Percentiles rank a stretch among this genome's conserved stretches.
Conservation (phyloP, 1,140 invertebrate genomes). For the Lamellibrachia luymesi region DNA sequence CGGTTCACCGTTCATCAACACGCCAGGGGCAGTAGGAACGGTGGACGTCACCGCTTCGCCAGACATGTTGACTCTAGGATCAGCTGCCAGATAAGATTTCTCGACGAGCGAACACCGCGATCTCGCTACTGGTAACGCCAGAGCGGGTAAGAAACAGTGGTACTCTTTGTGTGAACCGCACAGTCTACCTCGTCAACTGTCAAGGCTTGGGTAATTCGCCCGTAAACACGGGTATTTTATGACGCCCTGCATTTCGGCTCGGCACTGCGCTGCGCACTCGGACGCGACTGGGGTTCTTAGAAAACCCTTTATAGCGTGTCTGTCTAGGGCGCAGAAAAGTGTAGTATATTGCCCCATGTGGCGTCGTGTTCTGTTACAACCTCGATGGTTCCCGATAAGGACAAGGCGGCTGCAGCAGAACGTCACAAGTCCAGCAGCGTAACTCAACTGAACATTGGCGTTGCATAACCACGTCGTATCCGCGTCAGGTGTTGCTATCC, state of each 20-base stretch:
- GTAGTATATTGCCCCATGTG: neutral
- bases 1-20: neutral
- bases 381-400: neutral
- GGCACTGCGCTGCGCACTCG: neutral
- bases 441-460: neutral
- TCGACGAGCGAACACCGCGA: neutral
- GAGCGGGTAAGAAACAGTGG: neutral
- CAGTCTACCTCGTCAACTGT: neutral
- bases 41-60: too few species aligned
- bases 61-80: neutral
- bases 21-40: neutral
- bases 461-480: neutral
- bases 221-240: slow-evolving; percentile 5
- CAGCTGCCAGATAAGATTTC: neutral
- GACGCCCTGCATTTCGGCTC: neutral
- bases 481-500: neutral
- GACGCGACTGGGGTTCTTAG: neutral
- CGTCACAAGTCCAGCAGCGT: neutral
- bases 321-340: neutral
- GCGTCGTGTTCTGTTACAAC: neutral
- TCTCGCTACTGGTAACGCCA: neutral
- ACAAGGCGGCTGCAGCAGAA: neutral
- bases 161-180: neutral
- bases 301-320: neutral
- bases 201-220: neutral